Base-by-base conservation (phyloP, 2,113 vertebrate genomes). In the Nibea coibor region DNA sequence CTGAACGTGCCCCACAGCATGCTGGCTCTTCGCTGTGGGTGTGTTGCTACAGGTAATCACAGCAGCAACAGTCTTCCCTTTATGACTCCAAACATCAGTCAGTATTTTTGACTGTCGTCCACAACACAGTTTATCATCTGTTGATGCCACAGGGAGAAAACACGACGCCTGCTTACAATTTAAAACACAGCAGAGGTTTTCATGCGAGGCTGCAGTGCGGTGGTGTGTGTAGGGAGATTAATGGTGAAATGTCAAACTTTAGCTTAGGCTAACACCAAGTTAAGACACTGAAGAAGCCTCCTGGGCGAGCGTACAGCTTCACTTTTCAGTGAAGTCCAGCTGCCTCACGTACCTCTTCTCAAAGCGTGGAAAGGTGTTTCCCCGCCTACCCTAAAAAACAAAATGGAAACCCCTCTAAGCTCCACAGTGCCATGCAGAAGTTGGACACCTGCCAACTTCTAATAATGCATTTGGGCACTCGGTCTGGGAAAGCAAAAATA, bases 391-490 rank as follows among this genome's bases (percentile, higher is more conserved):
- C 39, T 16, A 76, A 85, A 77, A 35, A 79, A 51, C 20, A 75
- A 67, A 70, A 75, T 31, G 51, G 42, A 80, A 74, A 53, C 56
- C 65, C 14, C 28, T 72, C 15, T 17, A 80, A 61, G 35, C 57
- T 73, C 57, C 58, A 39, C 35, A 54, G n/a, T 75, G 74, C 65
- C 70, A 75, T 70, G 45, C 31, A 69, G 8, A 77, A 47, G 20
- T 14, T 90, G 84, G 78, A 89, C 0, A 22, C 12, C 26, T 73
- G 82, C 86, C 87, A 89, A 56, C 35, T 81, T 81, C 42, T 69
- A 84, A 82, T 81, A 87, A 82, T 74, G 72, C 84, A 85, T 81
- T 80, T 47, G 28, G 67, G 80, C 78, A 79, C 47, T 64, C 26
- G 6, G 64, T 62, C 58, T 59, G 56, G 69, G 72, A 78, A 80